A percentile compares a stretch with the other conserved stretches of the same genome.
Evolutionary conservation across 53 echinoderm and acorn worm species (phyloP).

Genomic region (Paracentrotus lividus): DNA sequence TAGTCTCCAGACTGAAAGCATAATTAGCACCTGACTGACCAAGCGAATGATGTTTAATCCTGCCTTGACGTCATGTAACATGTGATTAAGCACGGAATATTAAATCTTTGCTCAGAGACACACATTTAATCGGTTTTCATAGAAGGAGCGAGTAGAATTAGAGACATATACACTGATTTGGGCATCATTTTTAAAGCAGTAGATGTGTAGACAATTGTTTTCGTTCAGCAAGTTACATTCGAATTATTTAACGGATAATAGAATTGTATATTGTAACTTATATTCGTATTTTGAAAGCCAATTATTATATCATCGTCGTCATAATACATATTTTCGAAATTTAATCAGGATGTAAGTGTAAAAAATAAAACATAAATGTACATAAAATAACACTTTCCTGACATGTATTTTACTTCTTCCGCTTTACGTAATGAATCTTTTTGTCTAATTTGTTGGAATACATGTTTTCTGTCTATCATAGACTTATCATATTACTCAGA

Average conservation of each 20-base stretch:
- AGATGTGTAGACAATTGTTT: background rate
- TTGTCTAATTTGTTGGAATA: background rate
- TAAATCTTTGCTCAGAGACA: background rate
- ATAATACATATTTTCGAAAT: background rate
- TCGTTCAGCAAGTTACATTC: background rate
- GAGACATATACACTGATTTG: background rate
- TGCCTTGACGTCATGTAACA: conserved; percentile 42
- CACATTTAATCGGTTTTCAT: background rate
- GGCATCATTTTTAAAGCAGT: background rate
- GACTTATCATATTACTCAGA: background rate
- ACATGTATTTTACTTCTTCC: background rate
- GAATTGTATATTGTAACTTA: conserved; percentile 8
- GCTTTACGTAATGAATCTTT: background rate
- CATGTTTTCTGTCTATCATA: background rate
- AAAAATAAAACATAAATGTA: background rate
- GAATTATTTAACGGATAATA: background rate
- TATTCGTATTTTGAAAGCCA: conserved; percentile 45
- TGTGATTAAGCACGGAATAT: conserved; percentile 25
- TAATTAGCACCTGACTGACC: background rate
- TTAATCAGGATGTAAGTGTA: background rate
- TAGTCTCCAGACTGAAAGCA: background rate
- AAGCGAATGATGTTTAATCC: conserved; percentile 21
- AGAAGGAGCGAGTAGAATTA: background rate
- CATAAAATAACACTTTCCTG: too few relatives aligned
- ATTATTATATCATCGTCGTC: too few relatives aligned